Base-by-base conservation (phyloP, 2,888 invertebrate genomes). In the Platycheirus rosarum region DNA sequence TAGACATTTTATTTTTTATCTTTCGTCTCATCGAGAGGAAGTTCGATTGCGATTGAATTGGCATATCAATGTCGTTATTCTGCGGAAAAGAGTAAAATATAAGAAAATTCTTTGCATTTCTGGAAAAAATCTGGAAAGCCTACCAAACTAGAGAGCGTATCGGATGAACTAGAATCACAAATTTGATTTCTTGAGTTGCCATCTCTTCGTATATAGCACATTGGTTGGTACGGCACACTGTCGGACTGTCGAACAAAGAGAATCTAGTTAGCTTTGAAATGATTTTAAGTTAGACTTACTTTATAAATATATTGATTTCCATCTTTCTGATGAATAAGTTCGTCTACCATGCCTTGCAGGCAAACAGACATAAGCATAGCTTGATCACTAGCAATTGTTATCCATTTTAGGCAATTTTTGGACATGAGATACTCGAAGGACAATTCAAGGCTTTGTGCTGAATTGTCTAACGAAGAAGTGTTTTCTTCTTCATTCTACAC, bases 331-430 rank as follows among this genome's bases (percentile, higher is more conserved):
- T 95, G 92, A 90, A 96, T 92, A 86, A 99, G 91, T 90, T 99
- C 98, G 88, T 98, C 97, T 0, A 99, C 98, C 93, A 99, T 97
- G 5, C 96, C 95, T 92, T 98, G 96, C 71, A 99, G 92, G 88
- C 97, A 97, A 70, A 98, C 95, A 29, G 98, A 98, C 93, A 99
- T 97, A 82, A 99, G 93, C 89, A 98, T 98, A 0, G 98, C 97
- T 91, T 97, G 96, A 85, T 96, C 95, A 85, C 97, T 98, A 66
- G 94, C 93, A 86, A 99, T 93, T 18, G 97, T 97, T 84, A 99
- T 95, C 98, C 98, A 98, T 88, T 97, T 95, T 77, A 99, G 92
- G 85, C 95, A 95, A 89, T 98, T 97, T 91, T 95, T 97, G 26
- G 95, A 94, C 92, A 98, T 94, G 74, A 98, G 93, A 92, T 98